Evolutionary conservation across 92 coral and sea anemone species (phyloP).

Genomic region (Bergia puertoricense): DNA sequence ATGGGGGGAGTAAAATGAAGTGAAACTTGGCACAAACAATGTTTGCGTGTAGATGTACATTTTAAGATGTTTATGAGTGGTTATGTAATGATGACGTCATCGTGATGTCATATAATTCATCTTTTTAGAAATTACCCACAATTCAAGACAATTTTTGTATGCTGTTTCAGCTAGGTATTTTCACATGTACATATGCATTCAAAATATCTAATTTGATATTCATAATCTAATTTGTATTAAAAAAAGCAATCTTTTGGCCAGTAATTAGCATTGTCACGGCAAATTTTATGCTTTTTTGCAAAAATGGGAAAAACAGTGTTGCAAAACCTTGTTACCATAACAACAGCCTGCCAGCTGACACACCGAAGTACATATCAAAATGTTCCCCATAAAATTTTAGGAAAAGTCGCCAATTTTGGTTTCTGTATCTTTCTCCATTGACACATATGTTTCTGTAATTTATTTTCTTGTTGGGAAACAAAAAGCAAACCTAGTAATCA

Average conservation of each 20-base stretch:
- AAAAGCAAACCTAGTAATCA: slow-evolving; percentile 17
- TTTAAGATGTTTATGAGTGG: slow-evolving; percentile 26
- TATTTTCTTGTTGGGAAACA: slow-evolving; percentile 17
- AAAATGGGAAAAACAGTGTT: too few relatives aligned
- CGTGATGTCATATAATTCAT: slow-evolving; percentile 12
- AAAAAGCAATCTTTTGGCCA: slow-evolving; percentile 13
- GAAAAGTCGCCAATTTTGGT: not conserved
- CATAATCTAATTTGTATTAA: slow-evolving; percentile 17
- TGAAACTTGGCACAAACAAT: slow-evolving; percentile 27
- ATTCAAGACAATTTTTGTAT: slow-evolving; percentile 4
- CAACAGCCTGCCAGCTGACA: too few relatives aligned
- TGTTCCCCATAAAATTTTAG: too few relatives aligned
- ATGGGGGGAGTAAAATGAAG: slow-evolving; percentile 20
- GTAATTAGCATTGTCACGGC: not conserved
- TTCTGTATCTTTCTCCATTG: too few relatives aligned
- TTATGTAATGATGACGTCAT: slow-evolving; percentile 8
- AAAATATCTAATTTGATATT: slow-evolving; percentile 22
- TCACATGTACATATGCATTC: not conserved
- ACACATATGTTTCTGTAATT: not conserved
- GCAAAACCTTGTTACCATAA: too few relatives aligned
- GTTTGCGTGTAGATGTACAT: slow-evolving; percentile 36
- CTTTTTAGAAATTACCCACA: slow-evolving; percentile 13
- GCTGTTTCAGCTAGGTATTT: slow-evolving; percentile 19
- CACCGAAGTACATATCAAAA: too few relatives aligned
- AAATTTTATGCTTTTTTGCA: too few relatives aligned